phyloP scores from a whole-genome alignment of 2,113 vertebrate species.

The Heloderma charlesbogerti region DNA sequence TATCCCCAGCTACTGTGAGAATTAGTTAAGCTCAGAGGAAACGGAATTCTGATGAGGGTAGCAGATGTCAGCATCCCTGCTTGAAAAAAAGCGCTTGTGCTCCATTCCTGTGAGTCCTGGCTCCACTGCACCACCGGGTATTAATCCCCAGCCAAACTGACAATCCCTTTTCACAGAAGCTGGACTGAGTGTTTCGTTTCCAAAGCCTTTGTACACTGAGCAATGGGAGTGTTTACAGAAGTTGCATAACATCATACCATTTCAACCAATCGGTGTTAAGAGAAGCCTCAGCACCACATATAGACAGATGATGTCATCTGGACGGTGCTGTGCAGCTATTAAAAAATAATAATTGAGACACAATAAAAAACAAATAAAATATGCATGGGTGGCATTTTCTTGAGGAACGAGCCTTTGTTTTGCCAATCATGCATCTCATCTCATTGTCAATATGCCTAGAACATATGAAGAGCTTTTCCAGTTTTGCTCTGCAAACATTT shows the following conservation, averaged over 20 bases:
- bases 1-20: too few species aligned
- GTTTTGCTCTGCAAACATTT: slow-evolving; percentile 43
- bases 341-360: slow-evolving; percentile 1
- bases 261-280: neutral
- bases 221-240: neutral
- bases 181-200: neutral
- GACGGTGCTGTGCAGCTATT: neutral
- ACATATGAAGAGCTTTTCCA: slow-evolving; percentile 30
- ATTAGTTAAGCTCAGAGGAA: too few species aligned
- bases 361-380: neutral
- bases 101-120: too few species aligned
- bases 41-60: too few species aligned
- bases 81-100: too few species aligned
- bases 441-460: slow-evolving; percentile 21
- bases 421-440: slow-evolving; percentile 25
- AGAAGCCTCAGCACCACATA: neutral
- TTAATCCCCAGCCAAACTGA: neutral
- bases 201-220: neutral
- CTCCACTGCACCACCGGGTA: too few species aligned
- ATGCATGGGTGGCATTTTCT: slow-evolving; percentile 34
- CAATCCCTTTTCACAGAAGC: neutral
- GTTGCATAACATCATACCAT: neutral
- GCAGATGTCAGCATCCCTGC: too few species aligned
- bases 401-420: neutral
- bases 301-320: neutral